Evolutionary conservation across 1,140 invertebrate genomes (phyloP), one percentile per base, ranked within the genome.

Genomic region (Octopus sinensis): DNA sequence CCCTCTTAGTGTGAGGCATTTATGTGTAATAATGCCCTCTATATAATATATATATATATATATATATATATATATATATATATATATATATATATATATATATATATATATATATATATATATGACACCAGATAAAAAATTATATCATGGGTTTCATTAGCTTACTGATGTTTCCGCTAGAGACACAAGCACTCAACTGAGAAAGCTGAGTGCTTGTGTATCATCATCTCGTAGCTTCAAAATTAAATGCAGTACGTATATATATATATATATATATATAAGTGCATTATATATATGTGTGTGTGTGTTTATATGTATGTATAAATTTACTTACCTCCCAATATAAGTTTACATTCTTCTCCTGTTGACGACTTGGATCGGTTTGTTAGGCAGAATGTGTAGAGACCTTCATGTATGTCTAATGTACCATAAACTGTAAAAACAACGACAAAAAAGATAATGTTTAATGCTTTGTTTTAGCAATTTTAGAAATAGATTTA

Each of bases 281-380:
- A 12, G 17, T 62, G 17, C 17, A 62, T 62, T 62, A 62, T 62
- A 62, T 62, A 62, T 62, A 4, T 62, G 17, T 62, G 17, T 62
- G 17, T 62, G 17, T 62, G 17, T 62, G 17, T 62, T 12, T 62
- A 62, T 62, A 73, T 9, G 30, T 5, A 73, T 73, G 6, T n/a
- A 17, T 9, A 73, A 13, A 73, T 5, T 12, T 13, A 10, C 68
- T 73, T 73, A 73, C 68, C 68, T 73, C 68, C 68, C 17, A 73
- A 73, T 73, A 73, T 23, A 73, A 73, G 30, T 73, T 73, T 73
- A 73, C 68, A 73, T 73, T 73, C 68, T n/a, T 73, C 68, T 73
- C 17, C 68, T 12, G 13, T 73, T 43, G 30, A 23, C 17, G 13
- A 13, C 68, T 73, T 73, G 68, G 68, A 73, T 6, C 13, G 68